These are phyloP conservation scores for Oopsacas minuta DNA, from an alignment of 37 sponge, comb jelly and placozoan genomes.

Conservation along the genomic window DNA sequence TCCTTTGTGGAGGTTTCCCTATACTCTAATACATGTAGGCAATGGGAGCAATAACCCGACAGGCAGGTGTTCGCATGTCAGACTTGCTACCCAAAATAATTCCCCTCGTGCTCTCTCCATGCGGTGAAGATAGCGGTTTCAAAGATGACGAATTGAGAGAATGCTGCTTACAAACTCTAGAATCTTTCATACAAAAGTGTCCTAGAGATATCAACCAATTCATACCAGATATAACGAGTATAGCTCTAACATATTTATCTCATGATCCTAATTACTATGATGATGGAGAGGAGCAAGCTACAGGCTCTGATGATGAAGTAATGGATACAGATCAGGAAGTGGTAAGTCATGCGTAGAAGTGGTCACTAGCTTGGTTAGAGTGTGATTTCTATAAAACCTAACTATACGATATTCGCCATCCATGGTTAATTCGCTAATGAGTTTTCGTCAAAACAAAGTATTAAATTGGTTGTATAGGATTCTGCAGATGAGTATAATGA, in stretches of 20 bases:
- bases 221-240: slow-evolving; percentile 39
- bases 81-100: slow-evolving; percentile 49
- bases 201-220: slow-evolving; percentile 78
- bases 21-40: background rate
- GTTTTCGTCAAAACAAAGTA: too few relatives aligned
- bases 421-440: too few relatives aligned
- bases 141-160: slow-evolving; percentile 88
- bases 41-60: slow-evolving; percentile 10
- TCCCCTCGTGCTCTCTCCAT: slow-evolving; percentile 61
- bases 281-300: slow-evolving; percentile 44
- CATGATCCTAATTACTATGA: slow-evolving; percentile 98
- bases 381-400: too few relatives aligned
- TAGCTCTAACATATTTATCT: slow-evolving; percentile 25
- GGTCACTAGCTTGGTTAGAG: too few relatives aligned
- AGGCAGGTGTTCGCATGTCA: slow-evolving; percentile 76
- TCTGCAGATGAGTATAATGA: slow-evolving; percentile 36
- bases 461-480: too few relatives aligned
- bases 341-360: too few relatives aligned
- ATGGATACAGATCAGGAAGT: slow-evolving; percentile 37
- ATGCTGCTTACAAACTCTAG: slow-evolving; percentile 81
- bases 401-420: too few relatives aligned
- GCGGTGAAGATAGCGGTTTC: slow-evolving; percentile 28
- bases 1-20: too few relatives aligned
- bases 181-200: slow-evolving; percentile 65
- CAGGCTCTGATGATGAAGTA: background rate